A percentile compares a stretch with the other conserved stretches of the same genome.
phyloP scores from a whole-genome alignment of 2,888 invertebrate species.

The Leucania comma region DNA sequence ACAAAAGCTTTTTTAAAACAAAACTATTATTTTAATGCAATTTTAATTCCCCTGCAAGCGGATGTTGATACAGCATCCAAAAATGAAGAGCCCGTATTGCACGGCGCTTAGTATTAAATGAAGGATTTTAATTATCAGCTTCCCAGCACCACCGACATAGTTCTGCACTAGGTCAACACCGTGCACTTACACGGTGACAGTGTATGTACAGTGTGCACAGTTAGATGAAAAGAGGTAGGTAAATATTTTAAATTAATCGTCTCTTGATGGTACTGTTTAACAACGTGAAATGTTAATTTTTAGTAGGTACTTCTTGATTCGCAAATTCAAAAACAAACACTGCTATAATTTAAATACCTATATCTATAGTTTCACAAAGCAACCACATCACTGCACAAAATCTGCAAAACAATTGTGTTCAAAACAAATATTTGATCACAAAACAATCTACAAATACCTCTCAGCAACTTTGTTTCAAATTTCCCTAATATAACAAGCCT shows the following conservation, averaged over 20 bases:
- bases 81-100: slow-evolving; percentile 19
- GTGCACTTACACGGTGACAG: not conserved
- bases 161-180: not conserved
- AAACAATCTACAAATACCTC: slow-evolving; percentile 18
- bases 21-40: not conserved
- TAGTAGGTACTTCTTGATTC: not conserved
- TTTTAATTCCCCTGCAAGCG: slow-evolving; percentile 15
- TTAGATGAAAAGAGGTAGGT: not conserved
- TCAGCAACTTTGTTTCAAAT: slow-evolving; percentile 18
- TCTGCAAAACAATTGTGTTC: not conserved
- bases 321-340: not conserved
- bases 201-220: no score
- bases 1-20: not conserved
- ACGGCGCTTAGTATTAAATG: slow-evolving; percentile 19
- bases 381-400: not conserved
- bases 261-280: not conserved
- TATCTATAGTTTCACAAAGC: not conserved
- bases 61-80: slow-evolving; percentile 26
- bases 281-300: no score
- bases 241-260: not conserved
- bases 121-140: slow-evolving; percentile 29
- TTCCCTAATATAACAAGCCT: slow-evolving; percentile 18
- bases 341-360: no score
- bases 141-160: not conserved
- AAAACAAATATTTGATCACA: slow-evolving; percentile 5